These are phyloP conservation scores for Mormoops blainvillei DNA, from an alignment of 2,113 vertebrate species.

Conservation along the genomic window DNA sequence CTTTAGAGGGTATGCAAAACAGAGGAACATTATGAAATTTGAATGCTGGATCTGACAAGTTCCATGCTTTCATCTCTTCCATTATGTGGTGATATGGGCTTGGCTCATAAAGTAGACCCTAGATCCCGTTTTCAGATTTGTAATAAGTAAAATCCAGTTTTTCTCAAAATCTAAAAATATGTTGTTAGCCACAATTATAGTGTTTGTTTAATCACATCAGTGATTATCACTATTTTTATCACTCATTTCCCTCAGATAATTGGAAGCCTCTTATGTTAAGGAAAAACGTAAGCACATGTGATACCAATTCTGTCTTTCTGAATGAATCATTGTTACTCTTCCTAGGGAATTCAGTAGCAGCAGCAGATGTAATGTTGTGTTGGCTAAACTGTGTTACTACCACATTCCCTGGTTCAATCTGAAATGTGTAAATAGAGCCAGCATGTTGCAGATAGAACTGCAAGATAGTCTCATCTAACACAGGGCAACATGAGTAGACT, in stretches of 20 bases:
- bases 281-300: neutral
- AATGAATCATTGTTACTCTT: constrained; percentile 48
- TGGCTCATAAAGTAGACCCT: neutral
- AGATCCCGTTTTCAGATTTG: neutral
- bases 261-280: neutral
- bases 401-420: constrained; percentile 72
- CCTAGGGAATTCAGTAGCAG: constrained; percentile 29
- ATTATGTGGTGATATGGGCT: neutral
- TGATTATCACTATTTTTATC: neutral
- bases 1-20: neutral
- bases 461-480: constrained; percentile 67
- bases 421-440: constrained; percentile 86
- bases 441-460: constrained; percentile 75
- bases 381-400: constrained; percentile 79
- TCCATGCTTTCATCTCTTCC: neutral
- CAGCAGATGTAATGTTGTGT: constrained; percentile 70
- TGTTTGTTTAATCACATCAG: neutral
- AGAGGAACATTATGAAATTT: neutral
- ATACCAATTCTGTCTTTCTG: constrained; percentile 12
- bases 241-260: neutral
- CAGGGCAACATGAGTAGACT: constrained; percentile 78
- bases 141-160: neutral
- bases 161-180: neutral
- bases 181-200: neutral
- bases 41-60: neutral